Percentiles rank a stretch among this genome's conserved stretches.
Conservation (phyloP, 2,888 invertebrate species). For the Caenorhabditis sp. region DNA sequence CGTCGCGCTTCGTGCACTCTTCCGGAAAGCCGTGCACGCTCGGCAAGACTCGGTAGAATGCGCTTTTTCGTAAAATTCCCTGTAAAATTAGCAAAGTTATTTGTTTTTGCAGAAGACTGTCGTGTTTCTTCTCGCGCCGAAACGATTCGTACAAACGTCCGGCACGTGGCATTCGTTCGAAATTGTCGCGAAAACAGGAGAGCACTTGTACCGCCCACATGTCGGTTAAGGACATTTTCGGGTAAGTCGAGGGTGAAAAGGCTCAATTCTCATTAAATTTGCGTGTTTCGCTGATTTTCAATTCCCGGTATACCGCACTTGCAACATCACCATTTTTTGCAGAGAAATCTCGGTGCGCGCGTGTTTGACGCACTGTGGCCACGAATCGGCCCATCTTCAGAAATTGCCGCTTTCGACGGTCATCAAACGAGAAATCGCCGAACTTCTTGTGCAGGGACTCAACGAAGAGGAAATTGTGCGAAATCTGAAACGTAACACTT, state of each 20-base stretch:
- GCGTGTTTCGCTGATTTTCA: no score
- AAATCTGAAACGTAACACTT: not conserved
- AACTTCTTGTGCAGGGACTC: constrained; percentile 9
- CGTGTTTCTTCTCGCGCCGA: no score
- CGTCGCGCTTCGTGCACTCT: not conserved
- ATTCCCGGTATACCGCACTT: not conserved
- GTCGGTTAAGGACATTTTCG: not conserved
- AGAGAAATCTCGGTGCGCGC: constrained; percentile 9
- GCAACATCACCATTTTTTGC: not conserved
- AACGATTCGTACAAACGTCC: no score
- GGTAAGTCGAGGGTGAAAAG: not conserved
- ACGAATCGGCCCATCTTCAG: not conserved
- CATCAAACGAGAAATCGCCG: constrained; percentile 22
- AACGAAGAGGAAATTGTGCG: constrained; percentile 7
- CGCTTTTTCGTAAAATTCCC: not conserved
- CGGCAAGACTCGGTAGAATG: not conserved
- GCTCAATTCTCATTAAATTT: not conserved
- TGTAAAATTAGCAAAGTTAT: no score
- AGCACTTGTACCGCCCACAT: not conserved
- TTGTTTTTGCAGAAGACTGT: no score
- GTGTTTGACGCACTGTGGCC: constrained; percentile 28
- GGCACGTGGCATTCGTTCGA: not conserved
- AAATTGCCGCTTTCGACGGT: constrained; percentile 6
- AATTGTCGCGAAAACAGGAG: not conserved
- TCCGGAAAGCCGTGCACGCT: not conserved